Evolutionary conservation across 2,113 vertebrate genomes (phyloP).

Genomic region (Hypanus sabinus): DNA sequence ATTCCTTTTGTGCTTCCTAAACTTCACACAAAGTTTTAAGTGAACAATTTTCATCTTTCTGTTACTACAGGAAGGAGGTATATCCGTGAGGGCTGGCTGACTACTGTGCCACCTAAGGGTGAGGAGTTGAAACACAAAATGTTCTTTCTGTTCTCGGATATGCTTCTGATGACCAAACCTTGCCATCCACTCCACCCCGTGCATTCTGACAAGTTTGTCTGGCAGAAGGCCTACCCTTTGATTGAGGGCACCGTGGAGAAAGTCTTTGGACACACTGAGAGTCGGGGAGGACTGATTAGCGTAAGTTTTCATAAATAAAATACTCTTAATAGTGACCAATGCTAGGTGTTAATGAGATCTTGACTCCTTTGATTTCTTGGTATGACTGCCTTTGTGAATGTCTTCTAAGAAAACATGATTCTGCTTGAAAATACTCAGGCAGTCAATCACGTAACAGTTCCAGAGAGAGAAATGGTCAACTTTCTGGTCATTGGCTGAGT

Average conservation of each 20-base stretch:
- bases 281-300: constrained; percentile 61
- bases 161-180: constrained; percentile 69
- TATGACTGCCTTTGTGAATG: not conserved
- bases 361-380: not conserved
- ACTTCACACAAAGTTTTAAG: not conserved
- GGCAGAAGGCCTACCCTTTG: constrained; percentile 59
- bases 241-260: constrained; percentile 68
- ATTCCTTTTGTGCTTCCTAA: not conserved
- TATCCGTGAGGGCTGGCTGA: constrained; percentile 65
- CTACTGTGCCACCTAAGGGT: constrained; percentile 55
- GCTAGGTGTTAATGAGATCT: not conserved
- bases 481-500: too few relatives aligned
- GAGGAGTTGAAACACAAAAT: constrained; percentile 63
- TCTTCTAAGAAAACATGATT: not conserved
- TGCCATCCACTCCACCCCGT: constrained; percentile 60
- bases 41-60: constrained; percentile 36
- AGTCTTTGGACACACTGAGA: constrained; percentile 67
- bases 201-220: constrained; percentile 57
- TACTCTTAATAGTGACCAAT: not conserved
- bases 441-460: too few relatives aligned
- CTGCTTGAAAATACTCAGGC: too few relatives aligned
- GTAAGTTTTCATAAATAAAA: constrained; percentile 44
- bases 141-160: constrained; percentile 86
- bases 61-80: constrained; percentile 51
- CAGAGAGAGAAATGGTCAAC: too few relatives aligned